phyloP scores from a whole-genome alignment of 1,140 invertebrate genomes.

The Brachionus sp. region DNA sequence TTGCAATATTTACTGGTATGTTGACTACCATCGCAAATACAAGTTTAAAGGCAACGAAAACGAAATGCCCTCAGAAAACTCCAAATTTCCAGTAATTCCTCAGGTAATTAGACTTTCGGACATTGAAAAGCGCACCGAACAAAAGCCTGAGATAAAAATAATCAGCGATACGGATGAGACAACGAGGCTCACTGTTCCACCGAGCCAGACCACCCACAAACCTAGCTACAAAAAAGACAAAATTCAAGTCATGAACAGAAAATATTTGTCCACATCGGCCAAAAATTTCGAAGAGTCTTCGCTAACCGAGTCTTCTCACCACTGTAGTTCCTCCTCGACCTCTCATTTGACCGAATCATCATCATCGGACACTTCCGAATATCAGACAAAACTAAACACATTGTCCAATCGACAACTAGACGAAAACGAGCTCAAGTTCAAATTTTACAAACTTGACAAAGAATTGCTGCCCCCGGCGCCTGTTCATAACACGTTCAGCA shows the following conservation, averaged over 20 bases:
- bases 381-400: background rate
- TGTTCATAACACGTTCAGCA: background rate
- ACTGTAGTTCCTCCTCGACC: background rate
- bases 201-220: background rate
- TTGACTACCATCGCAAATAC: conserved; percentile 27
- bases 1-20: conserved; percentile 31
- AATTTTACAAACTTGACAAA: conserved; percentile 29
- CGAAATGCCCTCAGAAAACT: background rate
- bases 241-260: background rate
- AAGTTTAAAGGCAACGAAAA: background rate
- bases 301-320: background rate
- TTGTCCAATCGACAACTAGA: background rate
- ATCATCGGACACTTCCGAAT: background rate
- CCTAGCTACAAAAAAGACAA: background rate
- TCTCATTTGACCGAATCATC: conserved; percentile 20
- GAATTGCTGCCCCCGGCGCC: background rate
- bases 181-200: background rate
- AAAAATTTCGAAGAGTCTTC: background rate
- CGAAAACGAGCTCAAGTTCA: conserved; percentile 29
- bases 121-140: background rate
- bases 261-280: background rate
- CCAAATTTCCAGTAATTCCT: background rate
- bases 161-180: background rate
- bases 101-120: background rate
- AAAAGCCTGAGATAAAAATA: background rate